Evolutionary conservation across 2,797 vertebrate species (phyloP).

Genomic region (Sebastes umbrosus): DNA sequence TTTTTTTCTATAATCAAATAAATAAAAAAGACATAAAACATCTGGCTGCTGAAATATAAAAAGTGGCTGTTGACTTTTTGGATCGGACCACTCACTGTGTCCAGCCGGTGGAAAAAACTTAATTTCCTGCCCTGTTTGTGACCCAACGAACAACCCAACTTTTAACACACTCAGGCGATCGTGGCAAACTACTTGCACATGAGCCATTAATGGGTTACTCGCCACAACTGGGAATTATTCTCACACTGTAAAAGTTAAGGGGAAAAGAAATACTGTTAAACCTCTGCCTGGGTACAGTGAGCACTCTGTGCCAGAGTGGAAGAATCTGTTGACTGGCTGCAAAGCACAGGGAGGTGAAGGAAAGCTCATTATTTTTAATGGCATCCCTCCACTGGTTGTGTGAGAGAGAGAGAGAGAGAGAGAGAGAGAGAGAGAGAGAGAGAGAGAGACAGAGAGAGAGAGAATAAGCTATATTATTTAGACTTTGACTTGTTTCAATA

Average conservation of each 20-base stretch:
- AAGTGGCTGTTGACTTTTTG: conserved; percentile 2
- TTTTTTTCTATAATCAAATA: conserved; percentile 17
- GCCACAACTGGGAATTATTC: conserved; percentile 59
- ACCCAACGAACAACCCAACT: conserved; percentile 41
- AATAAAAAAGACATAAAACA: conserved; percentile 39
- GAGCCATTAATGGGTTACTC: conserved; percentile 56
- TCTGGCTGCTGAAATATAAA: conserved; percentile 47
- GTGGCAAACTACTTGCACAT: conserved; percentile 44
- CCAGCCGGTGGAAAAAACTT: conserved; percentile 54
- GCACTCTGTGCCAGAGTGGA: conserved; percentile 51
- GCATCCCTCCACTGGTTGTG: conserved; percentile 17
- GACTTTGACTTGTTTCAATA: not conserved
- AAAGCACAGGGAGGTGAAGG: conserved; percentile 54
- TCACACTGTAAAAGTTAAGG: conserved; percentile 70
- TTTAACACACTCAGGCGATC: conserved; percentile 35
- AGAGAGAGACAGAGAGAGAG: conserved; percentile 1
- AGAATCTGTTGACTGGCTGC: conserved; percentile 54
- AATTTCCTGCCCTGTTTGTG: conserved; percentile 72
- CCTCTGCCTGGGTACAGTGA: conserved; percentile 54
- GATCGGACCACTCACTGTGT: conserved; percentile 17
- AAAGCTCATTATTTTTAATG: conserved; percentile 78
- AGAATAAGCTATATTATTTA: not conserved
- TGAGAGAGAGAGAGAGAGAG: not conserved
- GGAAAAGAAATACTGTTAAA: conserved; percentile 52
- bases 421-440: conserved; percentile 7